Evolutionary conservation across 2,888 invertebrate genomes (phyloP), one percentile per base, ranked within the genome.

Genomic region (Mythimna pallens): DNA sequence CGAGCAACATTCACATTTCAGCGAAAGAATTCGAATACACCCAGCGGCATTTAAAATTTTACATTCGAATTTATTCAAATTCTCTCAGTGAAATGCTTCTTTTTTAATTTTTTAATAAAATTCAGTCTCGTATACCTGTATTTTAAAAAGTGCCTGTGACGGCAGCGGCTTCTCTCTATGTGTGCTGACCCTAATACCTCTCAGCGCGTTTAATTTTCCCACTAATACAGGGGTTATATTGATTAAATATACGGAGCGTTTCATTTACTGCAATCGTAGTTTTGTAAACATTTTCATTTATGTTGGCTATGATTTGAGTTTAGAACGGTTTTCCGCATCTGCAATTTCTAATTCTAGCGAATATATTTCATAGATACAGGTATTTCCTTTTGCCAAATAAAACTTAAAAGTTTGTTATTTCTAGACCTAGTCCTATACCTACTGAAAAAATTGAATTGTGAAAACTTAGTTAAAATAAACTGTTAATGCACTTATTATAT

Each of bases 141-240:
- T 47, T 47, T 47, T 14, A 14, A 47, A 47, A 20, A 57, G 4
- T 20, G 25, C 8, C 8, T 30, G 36, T 9, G 36, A 0, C 9
- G 9, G 17, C 30, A 55, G 25, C 55, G 6, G 17, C 30, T 17
- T 8, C 5, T 12, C 3, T 30, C 30, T 8, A 30, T 57, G 57
- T 30, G 17, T 30, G 57, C 57, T 9, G 30, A 30, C 30, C 30
- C 30, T 30, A 63, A 66, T 76, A 76, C 76, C 43, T 40, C 22
- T 59, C 57, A 7, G 17, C 68, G 57, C 80, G 50, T 75, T 81
- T 75, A 63, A 50, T 70, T 73, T 61, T 25, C 62, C 50, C 63
- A 14, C 17, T 67, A 59, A 67, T 73, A 73, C 62, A 17, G 25
- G 62, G 72, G 50, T 78, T 62, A 25, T 65, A 66, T 66, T 65